Conservation (phyloP, 1,140 invertebrate genomes). For the Drosophila kikkawai region DNA sequence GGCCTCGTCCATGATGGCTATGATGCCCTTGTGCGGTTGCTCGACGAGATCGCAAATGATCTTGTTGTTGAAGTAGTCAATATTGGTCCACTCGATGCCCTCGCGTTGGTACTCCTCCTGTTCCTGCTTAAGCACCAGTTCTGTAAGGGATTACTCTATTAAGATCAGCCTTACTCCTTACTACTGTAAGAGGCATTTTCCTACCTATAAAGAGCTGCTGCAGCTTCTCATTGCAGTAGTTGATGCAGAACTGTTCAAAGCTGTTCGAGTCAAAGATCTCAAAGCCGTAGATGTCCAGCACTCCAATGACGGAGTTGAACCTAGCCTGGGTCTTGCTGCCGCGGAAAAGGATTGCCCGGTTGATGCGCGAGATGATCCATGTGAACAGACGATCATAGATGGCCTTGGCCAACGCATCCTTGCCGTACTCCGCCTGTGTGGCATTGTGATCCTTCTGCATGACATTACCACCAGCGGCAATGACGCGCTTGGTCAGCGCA, state of each 20-base stretch:
- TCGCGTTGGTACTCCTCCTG: conserved; percentile 97
- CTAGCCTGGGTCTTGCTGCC: conserved; percentile 78
- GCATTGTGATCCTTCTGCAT: conserved; percentile 96
- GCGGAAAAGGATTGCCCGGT: conserved; percentile 89
- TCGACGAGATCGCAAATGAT: conserved; percentile 97
- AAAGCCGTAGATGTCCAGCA: conserved; percentile 98
- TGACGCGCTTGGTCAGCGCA: conserved; percentile 93
- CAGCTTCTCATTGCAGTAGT: conserved; percentile 98
- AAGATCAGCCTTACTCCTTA: too few relatives aligned
- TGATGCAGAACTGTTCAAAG: conserved; percentile 98
- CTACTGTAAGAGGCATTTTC: fast-evolving
- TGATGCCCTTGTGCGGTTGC: conserved; percentile 94
- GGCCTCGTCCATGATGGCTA: conserved; percentile 97
- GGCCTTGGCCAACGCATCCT: conserved; percentile 97
- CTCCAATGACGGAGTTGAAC: conserved; percentile 94
- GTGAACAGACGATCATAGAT: conserved; percentile 96
- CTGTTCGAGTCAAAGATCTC: conserved; percentile 98
- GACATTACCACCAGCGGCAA: conserved; percentile 96
- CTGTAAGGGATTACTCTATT: conserved; percentile 85
- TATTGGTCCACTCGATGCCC: conserved; percentile 95
- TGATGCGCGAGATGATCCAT: conserved; percentile 96
- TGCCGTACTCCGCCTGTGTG: conserved; percentile 94
- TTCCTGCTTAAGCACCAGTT: conserved; percentile 97
- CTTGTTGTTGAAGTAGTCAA: conserved; percentile 97
- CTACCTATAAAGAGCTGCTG: conserved; percentile 98